A percentile compares a stretch with the other conserved stretches of the same genome.
Evolutionary conservation across 2,888 invertebrate species (phyloP).

Genomic region (Sisyra terminalis): DNA sequence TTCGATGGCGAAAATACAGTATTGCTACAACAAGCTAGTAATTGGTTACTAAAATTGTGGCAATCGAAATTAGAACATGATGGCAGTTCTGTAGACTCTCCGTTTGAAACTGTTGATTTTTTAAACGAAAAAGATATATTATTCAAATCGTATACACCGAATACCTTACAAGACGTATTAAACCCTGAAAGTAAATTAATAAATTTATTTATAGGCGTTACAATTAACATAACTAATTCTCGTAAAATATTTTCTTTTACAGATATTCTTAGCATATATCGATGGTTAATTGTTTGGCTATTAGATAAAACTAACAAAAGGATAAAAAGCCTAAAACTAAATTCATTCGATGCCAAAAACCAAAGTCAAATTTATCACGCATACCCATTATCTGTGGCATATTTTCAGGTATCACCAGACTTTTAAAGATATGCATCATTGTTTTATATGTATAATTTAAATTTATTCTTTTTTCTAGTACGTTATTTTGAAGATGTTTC

Average conservation of each 20-base stretch:
- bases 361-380: constrained; percentile 75
- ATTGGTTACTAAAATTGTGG: constrained; percentile 49
- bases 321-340: constrained; percentile 32
- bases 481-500: constrained; percentile 34
- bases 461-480: constrained; percentile 27
- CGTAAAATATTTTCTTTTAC: too few species aligned
- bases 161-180: constrained; percentile 30
- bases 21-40: constrained; percentile 74
- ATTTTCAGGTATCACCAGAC: constrained; percentile 75
- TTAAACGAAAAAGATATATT: constrained; percentile 34
- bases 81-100: constrained; percentile 32
- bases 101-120: constrained; percentile 55
- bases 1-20: constrained; percentile 53
- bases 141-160: constrained; percentile 32
- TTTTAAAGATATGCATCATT: too few species aligned
- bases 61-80: constrained; percentile 36
- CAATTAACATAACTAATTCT: too few species aligned
- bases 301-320: constrained; percentile 50
- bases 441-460: too few species aligned
- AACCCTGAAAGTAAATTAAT: constrained; percentile 35
- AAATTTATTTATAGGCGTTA: too few species aligned
- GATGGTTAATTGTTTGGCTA: constrained; percentile 70
- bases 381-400: constrained; percentile 60
- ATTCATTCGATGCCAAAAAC: constrained; percentile 61
- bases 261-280: too few species aligned